Evolutionary conservation across 1,140 invertebrate genomes (phyloP).

Genomic region (Cotesia glomerata): DNA sequence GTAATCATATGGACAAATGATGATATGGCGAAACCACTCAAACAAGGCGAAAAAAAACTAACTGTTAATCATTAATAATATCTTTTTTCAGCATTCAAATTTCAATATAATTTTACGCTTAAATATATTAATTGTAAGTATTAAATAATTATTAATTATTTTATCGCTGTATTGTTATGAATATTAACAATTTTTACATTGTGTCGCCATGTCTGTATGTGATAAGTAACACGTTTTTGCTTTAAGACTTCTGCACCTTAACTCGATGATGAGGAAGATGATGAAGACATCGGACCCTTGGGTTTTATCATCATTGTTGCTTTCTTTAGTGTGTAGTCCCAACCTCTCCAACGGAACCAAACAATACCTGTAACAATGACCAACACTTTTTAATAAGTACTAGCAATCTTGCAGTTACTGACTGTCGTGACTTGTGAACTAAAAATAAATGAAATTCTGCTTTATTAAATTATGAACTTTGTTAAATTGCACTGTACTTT

Average conservation of each 20-base stretch:
- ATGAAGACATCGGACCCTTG: constrained; percentile 66
- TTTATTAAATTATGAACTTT: too few species aligned
- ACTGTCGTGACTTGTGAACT: too few species aligned
- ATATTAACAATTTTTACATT: background rate
- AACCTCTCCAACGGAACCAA: constrained; percentile 92
- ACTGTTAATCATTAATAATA: constrained; percentile 17
- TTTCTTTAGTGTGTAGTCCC: constrained; percentile 90
- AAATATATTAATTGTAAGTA: too few species aligned
- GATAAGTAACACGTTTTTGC: background rate
- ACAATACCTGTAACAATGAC: constrained; percentile 74
- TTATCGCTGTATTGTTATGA: too few species aligned
- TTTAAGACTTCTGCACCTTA: constrained; percentile 44
- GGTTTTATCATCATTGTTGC: constrained; percentile 92
- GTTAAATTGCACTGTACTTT: too few species aligned
- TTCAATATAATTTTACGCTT: too few species aligned
- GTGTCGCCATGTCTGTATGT: background rate
- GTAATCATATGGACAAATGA: constrained; percentile 8
- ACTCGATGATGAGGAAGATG: constrained; percentile 39
- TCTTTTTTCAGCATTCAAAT: constrained; percentile 5
- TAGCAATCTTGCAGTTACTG: too few species aligned
- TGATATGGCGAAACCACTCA: constrained; percentile 9
- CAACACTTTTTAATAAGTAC: background rate
- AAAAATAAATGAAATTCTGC: too few species aligned
- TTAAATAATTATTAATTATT: too few species aligned
- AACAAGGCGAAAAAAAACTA: background rate